Evolutionary conservation across 1,140 invertebrate species (phyloP).

Genomic region (Odontomachus brunneus): DNA sequence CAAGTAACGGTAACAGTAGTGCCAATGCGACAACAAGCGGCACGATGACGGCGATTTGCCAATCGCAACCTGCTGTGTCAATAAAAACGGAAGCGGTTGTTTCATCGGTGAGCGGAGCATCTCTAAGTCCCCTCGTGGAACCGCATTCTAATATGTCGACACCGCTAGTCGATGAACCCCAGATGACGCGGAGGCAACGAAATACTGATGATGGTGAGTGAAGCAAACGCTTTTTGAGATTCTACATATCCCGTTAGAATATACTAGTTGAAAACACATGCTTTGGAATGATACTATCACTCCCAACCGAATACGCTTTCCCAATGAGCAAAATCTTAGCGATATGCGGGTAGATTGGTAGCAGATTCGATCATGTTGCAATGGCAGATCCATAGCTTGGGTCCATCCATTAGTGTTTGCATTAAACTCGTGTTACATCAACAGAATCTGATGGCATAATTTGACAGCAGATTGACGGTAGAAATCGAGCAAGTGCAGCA

Average conservation of each 20-base stretch:
- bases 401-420: too few relatives aligned
- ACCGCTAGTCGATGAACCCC: slow-evolving; percentile 87
- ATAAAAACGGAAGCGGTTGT: slow-evolving; percentile 82
- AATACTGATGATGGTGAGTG: slow-evolving; percentile 83
- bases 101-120: slow-evolving; percentile 83
- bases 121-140: slow-evolving; percentile 84
- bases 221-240: slow-evolving; percentile 16
- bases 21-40: slow-evolving; percentile 67
- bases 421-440: too few relatives aligned
- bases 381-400: too few relatives aligned
- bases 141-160: slow-evolving; percentile 88
- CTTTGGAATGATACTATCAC: slow-evolving; percentile 63
- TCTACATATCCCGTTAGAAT: background rate
- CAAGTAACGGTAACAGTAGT: slow-evolving; percentile 75
- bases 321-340: too few relatives aligned
- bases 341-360: too few relatives aligned
- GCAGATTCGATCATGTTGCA: too few relatives aligned
- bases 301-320: slow-evolving; percentile 53
- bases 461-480: too few relatives aligned
- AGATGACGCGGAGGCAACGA: slow-evolving; percentile 81
- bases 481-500: too few relatives aligned
- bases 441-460: too few relatives aligned
- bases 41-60: slow-evolving; percentile 76
- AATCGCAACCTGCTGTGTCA: slow-evolving; percentile 74
- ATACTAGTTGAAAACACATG: slow-evolving; percentile 43